phyloP scores from a whole-genome alignment of 2,888 invertebrate genomes.

The Drosophila neoperkinsi region DNA sequence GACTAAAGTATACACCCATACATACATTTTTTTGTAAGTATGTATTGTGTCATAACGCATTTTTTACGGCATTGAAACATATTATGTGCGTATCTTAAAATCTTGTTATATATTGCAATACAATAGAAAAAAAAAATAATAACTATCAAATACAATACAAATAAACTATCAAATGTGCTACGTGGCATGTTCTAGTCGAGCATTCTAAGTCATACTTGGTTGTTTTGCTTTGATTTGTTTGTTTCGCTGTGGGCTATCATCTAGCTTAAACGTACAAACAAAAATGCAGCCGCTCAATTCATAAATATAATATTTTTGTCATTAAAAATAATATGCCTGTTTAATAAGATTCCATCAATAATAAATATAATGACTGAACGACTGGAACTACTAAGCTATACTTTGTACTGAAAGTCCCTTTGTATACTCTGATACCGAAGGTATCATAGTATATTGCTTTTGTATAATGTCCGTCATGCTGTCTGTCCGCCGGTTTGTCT shows the following conservation, averaged over 20 bases:
- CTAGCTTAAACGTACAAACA: neutral
- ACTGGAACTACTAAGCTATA: neutral
- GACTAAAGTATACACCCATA: neutral
- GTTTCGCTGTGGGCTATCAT: conserved; percentile 6
- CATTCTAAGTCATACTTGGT: neutral
- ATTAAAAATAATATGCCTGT: neutral
- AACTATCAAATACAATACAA: no score
- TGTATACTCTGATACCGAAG: neutral
- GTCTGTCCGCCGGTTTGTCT: no score
- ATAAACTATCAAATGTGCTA: neutral
- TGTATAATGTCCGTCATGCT: no score
- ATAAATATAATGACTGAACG: neutral
- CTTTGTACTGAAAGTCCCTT: neutral
- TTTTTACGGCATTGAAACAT: neutral
- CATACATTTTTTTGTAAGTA: neutral
- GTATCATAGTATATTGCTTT: no score
- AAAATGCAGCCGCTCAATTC: conserved; percentile 7
- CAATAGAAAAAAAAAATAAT: neutral
- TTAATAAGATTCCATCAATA: conserved; percentile 3
- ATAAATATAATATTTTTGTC: neutral
- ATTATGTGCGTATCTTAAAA: neutral
- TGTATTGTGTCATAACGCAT: neutral
- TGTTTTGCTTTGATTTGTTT: neutral
- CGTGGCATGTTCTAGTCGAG: neutral
- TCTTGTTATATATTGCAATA: neutral